Evolutionary conservation across 1,140 invertebrate genomes (phyloP), one percentile per base, ranked within the genome.

Genomic region (Drosophila dunni): DNA sequence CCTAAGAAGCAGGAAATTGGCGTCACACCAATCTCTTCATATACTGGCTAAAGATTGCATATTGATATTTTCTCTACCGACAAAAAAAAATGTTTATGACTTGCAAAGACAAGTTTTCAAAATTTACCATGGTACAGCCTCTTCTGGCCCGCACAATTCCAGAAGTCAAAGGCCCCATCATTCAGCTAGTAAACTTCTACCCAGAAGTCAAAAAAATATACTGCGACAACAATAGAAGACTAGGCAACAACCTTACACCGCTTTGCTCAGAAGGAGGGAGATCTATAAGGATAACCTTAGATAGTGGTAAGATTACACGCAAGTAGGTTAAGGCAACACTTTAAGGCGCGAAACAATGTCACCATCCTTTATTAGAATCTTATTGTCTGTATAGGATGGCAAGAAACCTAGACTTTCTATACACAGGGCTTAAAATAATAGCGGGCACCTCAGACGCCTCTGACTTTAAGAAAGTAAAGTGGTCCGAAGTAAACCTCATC

Each of bases 191-290:
- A 24, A 58, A 65, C 8, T 48, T 57, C 2, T 71, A 50, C 17
- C 36, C 53, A 1, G n/a, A 62, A 17, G 45, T n/a, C 17, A 70
- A 53, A 29, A 60, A 29, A 24, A 60, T 69, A 34, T 53, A 61
- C 11, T 69, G 57, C 36, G 57, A 71, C 17, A 70, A 63, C 5
- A 48, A 54, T 54, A 38, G n/a, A n/a, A n/a, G n/a, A n/a, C n/a
- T n/a, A n/a, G n/a, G n/a, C n/a, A n/a, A n/a, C n/a, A n/a, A n/a
- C n/a, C n/a, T n/a, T n/a, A n/a, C n/a, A n/a, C n/a, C n/a, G n/a
- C n/a, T n/a, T n/a, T n/a, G n/a, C n/a, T n/a, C n/a, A n/a, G n/a
- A n/a, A n/a, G n/a, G n/a, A n/a, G n/a, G n/a, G n/a, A n/a, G n/a
- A n/a, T n/a, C n/a, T n/a, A n/a, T n/a, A n/a, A n/a, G n/a, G n/a